Evolutionary conservation across 1,140 invertebrate species (phyloP).

Genomic region (Eciton burchellii): DNA sequence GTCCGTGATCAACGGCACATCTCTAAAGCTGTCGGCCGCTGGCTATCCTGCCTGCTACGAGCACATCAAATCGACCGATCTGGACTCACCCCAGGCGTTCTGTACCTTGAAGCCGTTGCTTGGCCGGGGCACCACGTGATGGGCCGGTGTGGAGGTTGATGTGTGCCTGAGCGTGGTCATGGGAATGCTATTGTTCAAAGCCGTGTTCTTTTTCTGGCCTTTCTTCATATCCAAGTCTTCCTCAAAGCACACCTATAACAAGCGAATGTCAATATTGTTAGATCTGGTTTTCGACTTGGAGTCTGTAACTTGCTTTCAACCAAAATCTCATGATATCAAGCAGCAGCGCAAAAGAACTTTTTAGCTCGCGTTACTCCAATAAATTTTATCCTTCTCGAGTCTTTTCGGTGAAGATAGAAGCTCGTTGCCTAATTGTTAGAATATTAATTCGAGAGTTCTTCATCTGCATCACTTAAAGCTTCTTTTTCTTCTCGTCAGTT

Average conservation of each 20-base stretch:
- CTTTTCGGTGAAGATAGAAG: neutral
- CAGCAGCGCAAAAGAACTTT: too few species aligned
- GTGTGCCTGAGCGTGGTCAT: constrained; percentile 78
- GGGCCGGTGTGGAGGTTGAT: constrained; percentile 67
- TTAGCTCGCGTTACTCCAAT: too few species aligned
- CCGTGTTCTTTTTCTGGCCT: constrained; percentile 55
- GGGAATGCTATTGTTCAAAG: constrained; percentile 70
- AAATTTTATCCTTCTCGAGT: too few species aligned
- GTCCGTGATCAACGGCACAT: constrained; percentile 81
- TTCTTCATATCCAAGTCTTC: constrained; percentile 75
- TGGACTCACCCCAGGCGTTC: constrained; percentile 79
- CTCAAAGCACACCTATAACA: constrained; percentile 81
- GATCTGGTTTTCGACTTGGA: too few species aligned
- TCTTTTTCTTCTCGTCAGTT: too few species aligned
- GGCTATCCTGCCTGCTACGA: constrained; percentile 80
- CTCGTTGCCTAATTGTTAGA: too few species aligned
- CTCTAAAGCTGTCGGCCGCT: constrained; percentile 78
- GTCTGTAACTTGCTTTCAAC: too few species aligned
- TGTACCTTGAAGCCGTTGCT: constrained; percentile 76
- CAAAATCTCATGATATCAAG: too few species aligned
- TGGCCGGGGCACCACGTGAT: constrained; percentile 77
- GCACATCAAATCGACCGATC: constrained; percentile 79
- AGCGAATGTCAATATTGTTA: too few species aligned
- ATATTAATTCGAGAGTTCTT: too few species aligned
- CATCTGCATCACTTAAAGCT: too few species aligned